These are phyloP conservation scores for Melipona beecheii DNA, from an alignment of 2,888 invertebrate species.

Conservation along the genomic window DNA sequence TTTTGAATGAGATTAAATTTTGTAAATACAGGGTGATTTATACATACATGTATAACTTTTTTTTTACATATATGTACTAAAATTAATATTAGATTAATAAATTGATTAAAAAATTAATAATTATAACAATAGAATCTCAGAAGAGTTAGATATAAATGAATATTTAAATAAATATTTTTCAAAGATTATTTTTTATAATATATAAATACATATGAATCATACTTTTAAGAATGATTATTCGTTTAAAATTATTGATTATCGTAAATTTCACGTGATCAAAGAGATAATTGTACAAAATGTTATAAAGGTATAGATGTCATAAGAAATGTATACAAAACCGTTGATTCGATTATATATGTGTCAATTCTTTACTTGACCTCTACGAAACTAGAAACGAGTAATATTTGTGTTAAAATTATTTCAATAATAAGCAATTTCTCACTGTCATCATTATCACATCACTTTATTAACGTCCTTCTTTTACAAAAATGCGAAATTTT, in stretches of 20 bases:
- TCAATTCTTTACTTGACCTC: conserved; percentile 6
- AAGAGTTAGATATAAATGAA: neutral
- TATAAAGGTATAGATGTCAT: neutral
- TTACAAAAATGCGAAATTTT: neutral
- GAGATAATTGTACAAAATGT: too few species aligned
- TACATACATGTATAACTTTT: neutral
- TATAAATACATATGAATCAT: neutral
- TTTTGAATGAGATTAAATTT: neutral
- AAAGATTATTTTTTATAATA: neutral
- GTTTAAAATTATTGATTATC: conserved; percentile 2
- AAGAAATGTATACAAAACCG: conserved; percentile 55
- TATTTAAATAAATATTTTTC: neutral
- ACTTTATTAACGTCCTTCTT: neutral
- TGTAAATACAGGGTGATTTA: neutral
- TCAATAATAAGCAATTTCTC: neutral
- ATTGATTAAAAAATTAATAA: neutral
- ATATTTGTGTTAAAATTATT: neutral
- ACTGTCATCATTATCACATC: neutral
- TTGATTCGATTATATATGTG: neutral
- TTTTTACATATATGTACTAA: neutral
- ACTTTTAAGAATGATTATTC: neutral
- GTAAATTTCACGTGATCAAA: neutral
- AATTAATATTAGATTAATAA: neutral
- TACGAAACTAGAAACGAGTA: neutral
- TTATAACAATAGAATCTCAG: neutral